These are phyloP conservation scores for Achlya flavicornis DNA, from an alignment of 2,888 invertebrate genomes.

Conservation along the genomic window DNA sequence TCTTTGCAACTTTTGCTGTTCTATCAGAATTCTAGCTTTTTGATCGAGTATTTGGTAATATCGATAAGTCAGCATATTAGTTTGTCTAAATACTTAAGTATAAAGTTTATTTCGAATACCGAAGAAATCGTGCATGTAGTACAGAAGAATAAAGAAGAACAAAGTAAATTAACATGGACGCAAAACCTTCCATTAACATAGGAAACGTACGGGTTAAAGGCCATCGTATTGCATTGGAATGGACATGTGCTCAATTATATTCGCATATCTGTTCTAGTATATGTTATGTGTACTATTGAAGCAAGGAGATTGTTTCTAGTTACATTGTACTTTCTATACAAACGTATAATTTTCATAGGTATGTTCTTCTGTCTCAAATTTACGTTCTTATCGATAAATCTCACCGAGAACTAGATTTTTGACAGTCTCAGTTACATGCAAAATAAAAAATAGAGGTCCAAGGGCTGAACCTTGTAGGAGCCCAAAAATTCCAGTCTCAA, in stretches of 20 bases:
- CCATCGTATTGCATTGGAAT: conserved; percentile 10
- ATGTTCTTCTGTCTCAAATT: too few species aligned
- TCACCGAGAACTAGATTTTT: not conserved
- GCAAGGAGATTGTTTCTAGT: not conserved
- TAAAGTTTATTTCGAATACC: too few species aligned
- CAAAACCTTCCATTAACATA: conserved; percentile 16
- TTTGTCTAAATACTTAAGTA: too few species aligned
- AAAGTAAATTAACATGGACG: not conserved
- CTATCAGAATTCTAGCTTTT: too few species aligned
- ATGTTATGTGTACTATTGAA: not conserved
- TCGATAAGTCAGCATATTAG: too few species aligned
- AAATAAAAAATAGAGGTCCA: not conserved
- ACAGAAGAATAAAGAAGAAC: not conserved
- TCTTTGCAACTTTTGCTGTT: not conserved
- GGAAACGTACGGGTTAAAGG: conserved; percentile 41
- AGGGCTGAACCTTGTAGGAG: not conserved
- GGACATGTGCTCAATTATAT: not conserved
- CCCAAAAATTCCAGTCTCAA: too few species aligned
- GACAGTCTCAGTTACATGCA: not conserved
- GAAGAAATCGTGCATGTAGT: too few species aligned
- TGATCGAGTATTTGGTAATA: too few species aligned
- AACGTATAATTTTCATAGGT: too few species aligned
- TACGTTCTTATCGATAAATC: too few species aligned
- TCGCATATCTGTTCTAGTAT: not conserved
- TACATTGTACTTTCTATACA: too few species aligned